Conservation (phyloP, 1,140 invertebrate species). For the Saxidomus purpurata region DNA sequence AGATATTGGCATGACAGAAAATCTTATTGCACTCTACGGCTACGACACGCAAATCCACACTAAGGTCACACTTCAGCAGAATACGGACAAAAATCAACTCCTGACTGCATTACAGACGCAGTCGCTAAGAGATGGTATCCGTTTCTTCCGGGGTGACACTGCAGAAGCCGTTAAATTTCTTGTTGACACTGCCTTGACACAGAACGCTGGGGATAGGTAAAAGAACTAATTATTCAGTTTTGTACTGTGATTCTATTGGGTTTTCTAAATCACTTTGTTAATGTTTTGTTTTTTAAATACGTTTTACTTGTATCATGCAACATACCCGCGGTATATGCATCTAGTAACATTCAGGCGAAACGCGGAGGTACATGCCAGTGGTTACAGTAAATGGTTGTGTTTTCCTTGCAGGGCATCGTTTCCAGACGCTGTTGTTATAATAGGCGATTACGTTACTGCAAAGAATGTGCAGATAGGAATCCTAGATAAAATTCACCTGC, state of each 20-base stretch:
- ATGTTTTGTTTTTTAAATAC: no score
- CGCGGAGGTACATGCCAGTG: no score
- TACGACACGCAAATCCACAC: neutral
- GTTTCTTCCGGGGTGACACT: neutral
- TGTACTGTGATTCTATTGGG: no score
- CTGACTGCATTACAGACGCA: neutral
- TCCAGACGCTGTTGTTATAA: constrained; percentile 13
- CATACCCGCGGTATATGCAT: no score
- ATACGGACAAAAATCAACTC: neutral
- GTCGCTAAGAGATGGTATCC: neutral
- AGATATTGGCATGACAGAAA: neutral
- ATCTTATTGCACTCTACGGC: constrained; percentile 9
- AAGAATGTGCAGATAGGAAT: neutral
- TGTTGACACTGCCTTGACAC: neutral
- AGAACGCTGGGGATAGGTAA: neutral
- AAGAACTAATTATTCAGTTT: no score
- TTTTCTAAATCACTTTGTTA: no score
- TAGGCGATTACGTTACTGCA: neutral
- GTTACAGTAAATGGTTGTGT: no score
- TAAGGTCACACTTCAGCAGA: neutral
- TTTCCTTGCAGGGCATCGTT: no score
- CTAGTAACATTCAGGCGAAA: no score
- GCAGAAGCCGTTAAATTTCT: neutral
- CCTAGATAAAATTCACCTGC: neutral
- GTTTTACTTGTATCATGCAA: no score